phyloP scores from a whole-genome alignment of 2,888 invertebrate genomes.

The Cyclophora punctaria region DNA sequence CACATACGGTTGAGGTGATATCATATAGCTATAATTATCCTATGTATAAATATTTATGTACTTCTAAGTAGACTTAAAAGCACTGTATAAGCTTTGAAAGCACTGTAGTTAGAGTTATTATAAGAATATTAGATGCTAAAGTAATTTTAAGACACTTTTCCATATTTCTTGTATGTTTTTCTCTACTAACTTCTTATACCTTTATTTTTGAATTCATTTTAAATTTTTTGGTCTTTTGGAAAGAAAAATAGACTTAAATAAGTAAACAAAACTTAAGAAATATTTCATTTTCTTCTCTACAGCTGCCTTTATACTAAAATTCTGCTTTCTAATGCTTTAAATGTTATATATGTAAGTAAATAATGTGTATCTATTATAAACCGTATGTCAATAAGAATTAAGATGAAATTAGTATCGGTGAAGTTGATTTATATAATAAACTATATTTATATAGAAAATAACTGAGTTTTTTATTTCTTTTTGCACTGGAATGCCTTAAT shows the following conservation, averaged over 20 bases:
- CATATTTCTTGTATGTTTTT: too few species aligned
- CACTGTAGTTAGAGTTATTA: constrained; percentile 19
- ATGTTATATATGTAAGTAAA: constrained; percentile 13
- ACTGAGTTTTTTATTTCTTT: constrained; percentile 29
- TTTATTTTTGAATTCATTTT: too few species aligned
- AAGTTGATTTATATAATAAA: constrained; percentile 26
- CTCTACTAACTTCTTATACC: too few species aligned
- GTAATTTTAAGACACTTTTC: constrained; percentile 1
- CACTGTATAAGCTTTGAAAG: constrained; percentile 35
- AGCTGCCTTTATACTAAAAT: constrained; percentile 34
- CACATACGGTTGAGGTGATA: too few species aligned
- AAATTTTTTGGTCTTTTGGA: too few species aligned
- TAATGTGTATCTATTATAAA: constrained; percentile 6
- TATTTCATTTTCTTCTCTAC: too few species aligned
- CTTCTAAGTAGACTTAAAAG: constrained; percentile 11
- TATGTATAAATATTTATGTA: constrained; percentile 3
- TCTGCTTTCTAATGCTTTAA: constrained; percentile 53
- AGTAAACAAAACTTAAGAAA: too few species aligned
- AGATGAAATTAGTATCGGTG: constrained; percentile 14
- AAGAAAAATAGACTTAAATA: too few species aligned
- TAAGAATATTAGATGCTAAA: background rate
- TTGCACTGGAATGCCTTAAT: too few species aligned
- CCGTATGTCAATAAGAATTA: constrained; percentile 9
- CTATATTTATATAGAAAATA: constrained; percentile 28
- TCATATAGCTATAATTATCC: background rate